These are phyloP conservation scores for Macrobrachium nipponense DNA, from an alignment of 1,140 invertebrate genomes.

Conservation along the genomic window DNA sequence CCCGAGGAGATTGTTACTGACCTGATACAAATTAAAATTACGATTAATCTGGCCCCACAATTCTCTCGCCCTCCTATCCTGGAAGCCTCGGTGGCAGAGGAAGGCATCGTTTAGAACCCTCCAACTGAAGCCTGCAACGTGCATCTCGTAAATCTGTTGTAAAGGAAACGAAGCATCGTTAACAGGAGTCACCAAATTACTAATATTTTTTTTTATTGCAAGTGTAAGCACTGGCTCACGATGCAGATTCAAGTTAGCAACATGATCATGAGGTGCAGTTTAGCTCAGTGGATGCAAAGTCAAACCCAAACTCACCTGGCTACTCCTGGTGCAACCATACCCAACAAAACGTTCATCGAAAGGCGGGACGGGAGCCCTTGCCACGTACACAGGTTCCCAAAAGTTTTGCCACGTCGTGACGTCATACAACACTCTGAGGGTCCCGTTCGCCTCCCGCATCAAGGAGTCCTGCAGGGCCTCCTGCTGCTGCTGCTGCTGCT, in stretches of 20 bases:
- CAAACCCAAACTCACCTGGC: slow-evolving; percentile 77
- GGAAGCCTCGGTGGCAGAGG: slow-evolving; percentile 84
- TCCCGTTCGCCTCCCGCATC: too few species aligned
- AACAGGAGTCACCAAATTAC: too few species aligned
- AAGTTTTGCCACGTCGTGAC: slow-evolving; percentile 66
- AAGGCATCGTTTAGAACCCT: slow-evolving; percentile 89
- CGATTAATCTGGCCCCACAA: too few species aligned
- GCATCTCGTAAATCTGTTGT: slow-evolving; percentile 92
- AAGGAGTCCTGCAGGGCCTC: too few species aligned
- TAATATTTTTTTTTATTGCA: too few species aligned
- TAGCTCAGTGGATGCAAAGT: neutral
- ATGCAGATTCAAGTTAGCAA: too few species aligned
- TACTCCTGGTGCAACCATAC: slow-evolving; percentile 94
- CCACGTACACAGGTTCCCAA: slow-evolving; percentile 94
- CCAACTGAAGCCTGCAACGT: slow-evolving; percentile 88
- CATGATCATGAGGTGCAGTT: neutral
- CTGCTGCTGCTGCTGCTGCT: too few species aligned
- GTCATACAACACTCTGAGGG: slow-evolving; percentile 67
- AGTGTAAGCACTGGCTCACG: too few species aligned
- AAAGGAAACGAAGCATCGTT: neutral
- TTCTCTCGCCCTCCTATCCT: slow-evolving; percentile 34
- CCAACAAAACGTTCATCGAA: slow-evolving; percentile 94
- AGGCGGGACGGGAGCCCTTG: slow-evolving; percentile 80
- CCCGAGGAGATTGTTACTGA: too few species aligned
- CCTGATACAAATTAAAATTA: too few species aligned